A percentile compares a stretch with the other conserved stretches of the same genome.
Conservation (phyloP, 1,140 invertebrate genomes). For the Bombus pascuorum region DNA sequence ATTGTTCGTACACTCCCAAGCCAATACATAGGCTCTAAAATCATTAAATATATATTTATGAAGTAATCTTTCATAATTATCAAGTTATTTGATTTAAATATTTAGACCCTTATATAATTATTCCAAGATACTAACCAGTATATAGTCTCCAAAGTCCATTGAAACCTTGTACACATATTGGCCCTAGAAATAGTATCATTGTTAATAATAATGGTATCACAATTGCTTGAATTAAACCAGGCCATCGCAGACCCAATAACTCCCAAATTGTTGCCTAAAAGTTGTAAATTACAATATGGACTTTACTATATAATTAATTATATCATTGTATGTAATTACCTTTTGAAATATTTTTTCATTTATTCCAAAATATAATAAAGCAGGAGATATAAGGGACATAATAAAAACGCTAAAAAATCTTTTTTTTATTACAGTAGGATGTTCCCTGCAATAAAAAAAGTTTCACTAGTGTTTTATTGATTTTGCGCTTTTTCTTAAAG, state of each 20-base stretch:
- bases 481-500: not conserved
- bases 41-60: not conserved
- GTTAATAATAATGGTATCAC: slow-evolving; percentile 91
- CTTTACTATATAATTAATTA: not conserved
- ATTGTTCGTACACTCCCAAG: slow-evolving; percentile 87
- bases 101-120: slow-evolving; percentile 9
- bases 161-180: slow-evolving; percentile 88
- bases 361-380: slow-evolving; percentile 88
- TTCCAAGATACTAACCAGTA: slow-evolving; percentile 83
- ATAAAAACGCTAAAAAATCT: slow-evolving; percentile 93
- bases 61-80: not conserved
- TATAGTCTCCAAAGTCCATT: slow-evolving; percentile 88
- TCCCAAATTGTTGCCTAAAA: slow-evolving; percentile 86
- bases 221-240: slow-evolving; percentile 89
- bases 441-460: slow-evolving; percentile 86
- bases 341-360: slow-evolving; percentile 84
- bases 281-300: slow-evolving; percentile 9
- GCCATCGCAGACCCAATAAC: slow-evolving; percentile 89
- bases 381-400: slow-evolving; percentile 90
- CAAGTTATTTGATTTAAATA: not conserved
- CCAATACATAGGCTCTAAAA: slow-evolving; percentile 90
- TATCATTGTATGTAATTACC: slow-evolving; percentile 73
- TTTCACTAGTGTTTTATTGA: not conserved
- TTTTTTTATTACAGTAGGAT: slow-evolving; percentile 93
- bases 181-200: slow-evolving; percentile 92